Conservation (phyloP, 1,140 invertebrate species). For the Anagrus nilaparvatae region DNA sequence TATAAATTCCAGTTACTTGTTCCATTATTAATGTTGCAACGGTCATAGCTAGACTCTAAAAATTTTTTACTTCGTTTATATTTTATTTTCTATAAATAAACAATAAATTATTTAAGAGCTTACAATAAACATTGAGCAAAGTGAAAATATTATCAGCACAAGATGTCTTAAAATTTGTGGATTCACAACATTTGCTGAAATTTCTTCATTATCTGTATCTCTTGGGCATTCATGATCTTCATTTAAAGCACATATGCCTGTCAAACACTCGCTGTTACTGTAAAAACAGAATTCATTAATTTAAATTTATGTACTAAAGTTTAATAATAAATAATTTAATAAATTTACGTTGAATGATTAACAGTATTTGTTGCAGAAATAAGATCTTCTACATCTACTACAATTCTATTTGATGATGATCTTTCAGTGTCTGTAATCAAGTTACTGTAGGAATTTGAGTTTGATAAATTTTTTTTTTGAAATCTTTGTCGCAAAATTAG, state of each 20-base stretch:
- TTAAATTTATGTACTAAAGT: neutral
- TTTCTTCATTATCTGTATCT: conserved; percentile 19
- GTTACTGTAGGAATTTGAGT: conserved; percentile 27
- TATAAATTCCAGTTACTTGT: conserved; percentile 76
- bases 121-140: conserved; percentile 82
- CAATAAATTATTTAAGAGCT: conserved; percentile 28
- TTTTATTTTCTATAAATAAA: conserved; percentile 1
- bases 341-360: conserved; percentile 19
- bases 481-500: conserved; percentile 67
- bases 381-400: conserved; percentile 67
- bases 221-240: conserved; percentile 26
- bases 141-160: conserved; percentile 69
- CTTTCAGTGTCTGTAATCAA: conserved; percentile 27
- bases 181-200: conserved; percentile 42
- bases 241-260: conserved; percentile 21
- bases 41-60: conserved; percentile 72
- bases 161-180: conserved; percentile 72
- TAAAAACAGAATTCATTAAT: conserved; percentile 5
- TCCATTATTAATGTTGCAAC: conserved; percentile 79
- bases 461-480: conserved; percentile 32
- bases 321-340: conserved; percentile 3
- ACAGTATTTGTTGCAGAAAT: conserved; percentile 25
- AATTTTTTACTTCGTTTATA: no score
- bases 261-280: conserved; percentile 26
- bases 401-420: conserved; percentile 30